phyloP scores from a whole-genome alignment of 2,888 invertebrate genomes.

The Leucophenga maculata region DNA sequence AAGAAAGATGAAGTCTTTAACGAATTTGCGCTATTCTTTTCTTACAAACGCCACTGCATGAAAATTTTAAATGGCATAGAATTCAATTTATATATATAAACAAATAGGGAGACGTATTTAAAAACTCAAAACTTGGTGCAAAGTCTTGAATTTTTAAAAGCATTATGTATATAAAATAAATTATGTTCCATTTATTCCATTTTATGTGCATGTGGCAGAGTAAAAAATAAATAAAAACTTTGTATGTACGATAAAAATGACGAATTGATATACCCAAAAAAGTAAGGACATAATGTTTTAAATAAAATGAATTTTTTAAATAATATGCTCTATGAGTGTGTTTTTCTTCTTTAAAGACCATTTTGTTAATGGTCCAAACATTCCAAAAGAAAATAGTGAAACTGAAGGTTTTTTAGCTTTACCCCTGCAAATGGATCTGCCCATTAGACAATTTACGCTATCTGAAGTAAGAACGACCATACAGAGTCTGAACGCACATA shows the following conservation, averaged over 20 bases:
- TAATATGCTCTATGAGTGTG: background rate
- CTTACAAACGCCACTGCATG: background rate
- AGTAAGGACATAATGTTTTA: conserved; percentile 1
- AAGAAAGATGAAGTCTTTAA: background rate
- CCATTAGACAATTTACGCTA: no score
- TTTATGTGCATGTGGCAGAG: background rate
- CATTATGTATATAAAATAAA: conserved; percentile 1
- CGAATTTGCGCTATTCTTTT: background rate
- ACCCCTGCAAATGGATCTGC: no score
- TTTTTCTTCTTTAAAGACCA: no score
- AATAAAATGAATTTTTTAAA: conserved; percentile 13
- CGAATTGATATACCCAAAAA: conserved; percentile 5
- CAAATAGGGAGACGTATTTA: conserved; percentile 18
- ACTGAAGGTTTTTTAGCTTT: no score
- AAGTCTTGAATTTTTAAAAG: conserved; percentile 15
- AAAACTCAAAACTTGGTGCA: conserved; percentile 14
- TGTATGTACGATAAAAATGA: background rate
- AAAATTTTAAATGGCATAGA: background rate
- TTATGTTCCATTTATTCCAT: background rate
- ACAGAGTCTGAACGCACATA: no score
- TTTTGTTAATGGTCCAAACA: no score
- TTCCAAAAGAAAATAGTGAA: no score
- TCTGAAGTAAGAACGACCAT: no score
- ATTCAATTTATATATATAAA: background rate
- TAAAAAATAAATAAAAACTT: background rate